Percentiles rank a stretch among this genome's conserved stretches.
Conservation (phyloP, 2,888 invertebrate species). For the Hermaeophaga mercurialis region DNA sequence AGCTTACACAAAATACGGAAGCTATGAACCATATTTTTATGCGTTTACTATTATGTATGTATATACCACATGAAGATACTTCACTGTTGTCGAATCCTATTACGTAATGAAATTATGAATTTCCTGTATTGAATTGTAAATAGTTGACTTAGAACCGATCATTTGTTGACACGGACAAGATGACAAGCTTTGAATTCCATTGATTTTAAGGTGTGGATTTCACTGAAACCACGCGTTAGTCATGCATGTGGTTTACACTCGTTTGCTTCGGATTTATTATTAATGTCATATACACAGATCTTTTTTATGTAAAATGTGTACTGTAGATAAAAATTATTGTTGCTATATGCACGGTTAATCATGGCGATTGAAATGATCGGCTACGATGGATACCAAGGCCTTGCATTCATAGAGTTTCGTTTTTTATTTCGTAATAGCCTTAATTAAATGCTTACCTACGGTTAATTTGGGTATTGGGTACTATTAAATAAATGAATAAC, state of each 20-base stretch:
- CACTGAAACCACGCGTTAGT: constrained; percentile 9
- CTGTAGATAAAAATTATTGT: constrained; percentile 1
- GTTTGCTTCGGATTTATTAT: constrained; percentile 2
- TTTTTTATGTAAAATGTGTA: not conserved
- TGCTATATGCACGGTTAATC: constrained; percentile 1
- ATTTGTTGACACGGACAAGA: constrained; percentile 4
- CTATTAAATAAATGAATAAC: too few species aligned
- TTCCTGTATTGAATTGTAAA: not conserved
- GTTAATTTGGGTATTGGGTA: too few species aligned
- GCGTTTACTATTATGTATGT: too few species aligned
- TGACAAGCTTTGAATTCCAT: constrained; percentile 11
- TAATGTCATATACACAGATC: constrained; percentile 1
- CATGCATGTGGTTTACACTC: constrained; percentile 7
- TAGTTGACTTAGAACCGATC: not conserved
- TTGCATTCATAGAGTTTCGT: too few species aligned
- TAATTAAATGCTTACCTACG: too few species aligned
- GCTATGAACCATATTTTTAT: too few species aligned
- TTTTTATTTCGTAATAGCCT: too few species aligned
- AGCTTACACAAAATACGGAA: too few species aligned
- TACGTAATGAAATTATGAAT: not conserved
- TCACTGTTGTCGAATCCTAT: not conserved
- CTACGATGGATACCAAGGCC: too few species aligned
- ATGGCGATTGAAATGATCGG: not conserved
- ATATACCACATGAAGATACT: not conserved
- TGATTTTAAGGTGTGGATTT: constrained; percentile 2